Evolutionary conservation across 2,113 vertebrate genomes (phyloP), one percentile per base, ranked within the genome.

Genomic region (Aix galericulata): DNA sequence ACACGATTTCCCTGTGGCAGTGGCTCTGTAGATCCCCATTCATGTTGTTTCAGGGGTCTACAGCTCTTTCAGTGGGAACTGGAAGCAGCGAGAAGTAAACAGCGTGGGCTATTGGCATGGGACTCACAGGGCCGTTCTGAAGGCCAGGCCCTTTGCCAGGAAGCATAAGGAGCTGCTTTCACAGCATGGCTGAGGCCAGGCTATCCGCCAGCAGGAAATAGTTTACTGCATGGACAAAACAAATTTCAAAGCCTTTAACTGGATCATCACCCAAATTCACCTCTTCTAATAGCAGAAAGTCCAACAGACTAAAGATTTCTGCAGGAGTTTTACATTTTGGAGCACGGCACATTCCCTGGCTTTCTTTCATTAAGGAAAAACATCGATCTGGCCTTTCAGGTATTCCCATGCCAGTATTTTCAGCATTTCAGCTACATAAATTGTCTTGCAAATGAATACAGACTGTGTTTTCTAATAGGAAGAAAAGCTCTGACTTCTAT

Each of bases 251-350:
- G 86, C 77, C 12, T 91, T 83, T 82, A 81, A 93, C 74, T 96
- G 86, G 86, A 84, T 97, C 82, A 52, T 91, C 62, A 77, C 77
- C 87, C 95, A 95, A 80, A 94, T 84, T 89, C 81, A 82, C 84
- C 77, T 95, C 79, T 93, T 89, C 82, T 86, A 55, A 79, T 85
- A 87, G 73, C 90, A 95, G 72, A 77, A 96, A 90, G 64, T 93
- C 91, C 50, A 89, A 46, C 32, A 91, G 92, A 66, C 29, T 82
- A n/a, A 89, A 63, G 83, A 59, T 87, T 77, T 80, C 90, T 83
- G 92, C 48, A 46, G 75, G 55, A 95, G 40, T 77, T 88, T 52
- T 31, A 75, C 71, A 60, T 93, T 88, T 80, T 71, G 25, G 40
- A 69, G 26, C 15, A 26, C 16, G 20, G 26, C 53, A 58, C 6